Conservation (phyloP, 2,888 invertebrate genomes). For the Pediacus dermestoides region DNA sequence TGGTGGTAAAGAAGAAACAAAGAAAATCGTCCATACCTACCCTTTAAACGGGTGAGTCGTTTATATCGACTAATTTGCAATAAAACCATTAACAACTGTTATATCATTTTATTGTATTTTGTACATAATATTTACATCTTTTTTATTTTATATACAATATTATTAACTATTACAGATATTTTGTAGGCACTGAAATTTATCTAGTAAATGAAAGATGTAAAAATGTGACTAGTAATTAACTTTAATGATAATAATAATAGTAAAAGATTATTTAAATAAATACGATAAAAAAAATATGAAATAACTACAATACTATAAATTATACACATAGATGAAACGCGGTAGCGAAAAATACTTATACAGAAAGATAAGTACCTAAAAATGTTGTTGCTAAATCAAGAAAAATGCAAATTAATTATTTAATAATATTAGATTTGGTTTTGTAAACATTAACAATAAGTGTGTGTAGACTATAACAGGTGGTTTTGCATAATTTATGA, state of each 20-base stretch:
- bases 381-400: too few relatives aligned
- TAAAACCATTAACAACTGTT: neutral
- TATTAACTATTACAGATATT: slow-evolving; percentile 1
- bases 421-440: slow-evolving; percentile 5
- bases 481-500: neutral
- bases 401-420: too few relatives aligned
- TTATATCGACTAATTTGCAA: slow-evolving; percentile 21
- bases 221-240: slow-evolving; percentile 6
- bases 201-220: slow-evolving; percentile 9
- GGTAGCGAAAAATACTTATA: neutral
- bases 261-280: slow-evolving; percentile 3
- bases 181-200: slow-evolving; percentile 10
- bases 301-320: neutral
- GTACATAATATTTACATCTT: slow-evolving; percentile 4
- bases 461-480: slow-evolving; percentile 8
- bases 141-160: slow-evolving; percentile 4
- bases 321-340: neutral
- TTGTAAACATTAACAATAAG: slow-evolving; percentile 4
- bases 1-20: slow-evolving; percentile 30
- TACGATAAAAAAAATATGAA: neutral
- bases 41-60: slow-evolving; percentile 36
- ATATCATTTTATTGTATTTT: slow-evolving; percentile 3
- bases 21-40: slow-evolving; percentile 34
- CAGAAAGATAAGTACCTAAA: slow-evolving; percentile 6
- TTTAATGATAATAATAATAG: slow-evolving; percentile 3